Evolutionary conservation across 2,797 vertebrate genomes (phyloP), one percentile per base, ranked within the genome.

Genomic region (Borostomias antarcticus): DNA sequence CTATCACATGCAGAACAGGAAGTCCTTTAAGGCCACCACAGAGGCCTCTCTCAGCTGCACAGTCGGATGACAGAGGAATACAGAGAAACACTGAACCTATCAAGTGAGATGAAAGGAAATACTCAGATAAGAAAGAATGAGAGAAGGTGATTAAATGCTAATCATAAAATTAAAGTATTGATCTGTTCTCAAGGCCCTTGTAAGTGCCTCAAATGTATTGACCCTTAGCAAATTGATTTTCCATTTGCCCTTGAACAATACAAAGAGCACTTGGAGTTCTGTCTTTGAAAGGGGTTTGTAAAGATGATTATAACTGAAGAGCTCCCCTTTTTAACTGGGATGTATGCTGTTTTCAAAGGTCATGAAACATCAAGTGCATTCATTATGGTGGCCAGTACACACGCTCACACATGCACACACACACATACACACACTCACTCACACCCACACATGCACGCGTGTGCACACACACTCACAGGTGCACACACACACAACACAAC

Each of bases 111-210:
- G 56, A 25, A 35, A 37, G 32, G 33, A 48, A 0, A 45, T 15
- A 28, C 13, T 1, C 37, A 47, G 40, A 29, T 9, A 30, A 25
- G 25, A 53, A 32, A n/a, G 56, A 52, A 45, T 29, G 52, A n/a
- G 23, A 17, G 58, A 57, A 58, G 30, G 33, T 35, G 40, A 43
- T 53, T 62, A 45, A 53, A 43, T 81, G 75, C 68, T 73, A 50
- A 66, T 83, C 70, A 75, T 83, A 72, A 82, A 72, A 58, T 75
- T 68, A 71, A 81, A 32, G 66, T 69, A 85, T 84, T 69, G 81
- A 86, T 84, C 69, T 72, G 66, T 64, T 6, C 50, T 64, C 56
- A 1, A 9, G 52, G 66, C 64, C 74, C 66, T 73, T 32, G 1
- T 33, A 29, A 57, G 50, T 68, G 43, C 61, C 61, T 73, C 68